Evolutionary conservation across 1,140 invertebrate genomes (phyloP), one percentile per base, ranked within the genome.

Genomic region (Copidosoma floridanum): DNA sequence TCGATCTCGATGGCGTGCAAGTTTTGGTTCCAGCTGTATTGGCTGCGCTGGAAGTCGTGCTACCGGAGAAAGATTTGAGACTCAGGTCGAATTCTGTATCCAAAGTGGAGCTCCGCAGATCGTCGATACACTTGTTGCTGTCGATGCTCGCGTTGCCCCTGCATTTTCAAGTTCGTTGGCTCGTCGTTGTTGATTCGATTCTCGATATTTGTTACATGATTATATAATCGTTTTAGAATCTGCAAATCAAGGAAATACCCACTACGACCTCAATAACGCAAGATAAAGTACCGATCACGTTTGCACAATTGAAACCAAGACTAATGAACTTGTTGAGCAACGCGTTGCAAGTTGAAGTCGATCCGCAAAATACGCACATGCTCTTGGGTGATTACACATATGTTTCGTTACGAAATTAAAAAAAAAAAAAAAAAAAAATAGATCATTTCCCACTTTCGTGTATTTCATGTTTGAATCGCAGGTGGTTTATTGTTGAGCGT

Each of bases 1-100:
- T 98, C 53, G 96, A 98, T 80, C 81, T 99, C 27, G 92, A 96
- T 74, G 97, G 97, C 1, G 89, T 97, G 3, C 88, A 94, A 71
- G 88, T 97, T 16, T 78, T 99, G 16, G 84, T 98, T 5, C 96
- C 96, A 0, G 86, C 90, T 63, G 89, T 96, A 69, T 85, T 99
- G 32, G 85, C 87, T 14, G 95, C 97, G 0, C 73, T 99, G 16
- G 95, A 97, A 78, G 81, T 91, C 20, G 90, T 97, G 5, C 78
- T 97, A 11, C 88, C 90, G 3, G 91, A 92, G 61, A 88, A 89
- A 65, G 86, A 89, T 69, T 77, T 90, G 1, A 87, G 86, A 71
- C 74, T 90, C 2, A 87, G 86, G 68, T 82, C 82, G 64, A 78
- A 82, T 41, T 73, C 77, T 53, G 82, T 91, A 46, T 86, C 88